phyloP scores from a whole-genome alignment of 2,888 invertebrate genomes.

The Aphidius colemani region DNA sequence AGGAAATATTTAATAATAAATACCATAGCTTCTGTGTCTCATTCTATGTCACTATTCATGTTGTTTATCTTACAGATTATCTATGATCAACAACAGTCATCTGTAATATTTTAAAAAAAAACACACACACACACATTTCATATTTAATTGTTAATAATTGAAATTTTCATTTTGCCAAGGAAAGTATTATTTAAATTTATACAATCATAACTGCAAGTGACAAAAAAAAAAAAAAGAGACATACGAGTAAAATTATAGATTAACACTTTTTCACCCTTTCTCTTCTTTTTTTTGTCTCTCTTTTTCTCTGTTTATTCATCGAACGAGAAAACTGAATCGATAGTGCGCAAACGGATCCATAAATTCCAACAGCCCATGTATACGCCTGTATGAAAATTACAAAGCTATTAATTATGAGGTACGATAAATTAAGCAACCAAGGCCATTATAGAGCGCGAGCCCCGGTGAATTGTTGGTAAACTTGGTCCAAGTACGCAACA shows the following conservation, averaged over 20 bases:
- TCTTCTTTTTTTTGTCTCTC: too few species aligned
- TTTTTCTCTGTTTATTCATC: slow-evolving; percentile 1
- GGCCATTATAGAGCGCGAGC: slow-evolving; percentile 59
- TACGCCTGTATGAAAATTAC: slow-evolving; percentile 59
- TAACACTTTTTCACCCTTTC: too few species aligned
- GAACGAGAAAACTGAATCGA: slow-evolving; percentile 41
- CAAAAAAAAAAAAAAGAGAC: too few species aligned
- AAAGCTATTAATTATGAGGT: slow-evolving; percentile 60
- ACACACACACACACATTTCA: too few species aligned
- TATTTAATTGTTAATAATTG: too few species aligned
- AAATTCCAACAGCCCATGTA: slow-evolving; percentile 46
- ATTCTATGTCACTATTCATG: not conserved
- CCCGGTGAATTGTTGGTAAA: slow-evolving; percentile 61
- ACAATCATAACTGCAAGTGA: too few species aligned
- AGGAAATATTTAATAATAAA: slow-evolving; percentile 56
- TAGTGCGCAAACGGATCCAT: slow-evolving; percentile 51
- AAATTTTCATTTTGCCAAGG: too few species aligned
- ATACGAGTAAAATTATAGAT: too few species aligned
- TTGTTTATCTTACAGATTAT: too few species aligned
- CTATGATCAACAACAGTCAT: too few species aligned
- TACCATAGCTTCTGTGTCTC: slow-evolving; percentile 32
- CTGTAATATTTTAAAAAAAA: too few species aligned
- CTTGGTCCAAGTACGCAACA: slow-evolving; percentile 60
- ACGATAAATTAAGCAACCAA: slow-evolving; percentile 60
- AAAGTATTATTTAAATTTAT: too few species aligned